phyloP scores from a whole-genome alignment of 2,888 invertebrate genomes.

The Cephus runcator region DNA sequence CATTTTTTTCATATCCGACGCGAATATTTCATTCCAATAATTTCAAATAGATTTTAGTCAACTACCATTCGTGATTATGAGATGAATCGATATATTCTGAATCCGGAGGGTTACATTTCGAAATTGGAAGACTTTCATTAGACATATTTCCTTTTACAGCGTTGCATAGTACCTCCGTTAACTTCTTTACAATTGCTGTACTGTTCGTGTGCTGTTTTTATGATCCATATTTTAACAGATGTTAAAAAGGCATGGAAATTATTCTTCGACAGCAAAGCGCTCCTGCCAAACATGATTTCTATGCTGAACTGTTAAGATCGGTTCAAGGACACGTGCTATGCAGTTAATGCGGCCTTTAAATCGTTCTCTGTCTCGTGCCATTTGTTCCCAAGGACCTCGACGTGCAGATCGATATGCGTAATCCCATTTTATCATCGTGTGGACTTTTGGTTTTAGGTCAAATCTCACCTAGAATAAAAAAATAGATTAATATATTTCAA shows the following conservation, averaged over 20 bases:
- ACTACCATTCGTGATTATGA: neutral
- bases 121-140: constrained; percentile 24
- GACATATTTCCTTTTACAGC: neutral
- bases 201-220: neutral
- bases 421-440: constrained; percentile 69
- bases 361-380: constrained; percentile 67
- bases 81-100: neutral
- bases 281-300: constrained; percentile 64
- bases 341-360: constrained; percentile 65
- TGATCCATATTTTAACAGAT: neutral
- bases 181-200: neutral
- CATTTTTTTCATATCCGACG: neutral
- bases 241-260: neutral
- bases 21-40: neutral
- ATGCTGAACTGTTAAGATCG: constrained; percentile 65
- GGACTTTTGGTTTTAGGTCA: constrained; percentile 63
- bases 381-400: constrained; percentile 71
- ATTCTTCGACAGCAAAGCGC: constrained; percentile 54
- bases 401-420: constrained; percentile 69
- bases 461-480: constrained; percentile 67
- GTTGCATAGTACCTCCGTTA: constrained; percentile 3
- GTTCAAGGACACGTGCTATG: constrained; percentile 58
- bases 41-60: neutral
- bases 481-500: neutral
- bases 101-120: neutral